Evolutionary conservation across 2,797 vertebrate genomes (phyloP), one percentile per base, ranked within the genome.

Genomic region (Tinamus major): DNA sequence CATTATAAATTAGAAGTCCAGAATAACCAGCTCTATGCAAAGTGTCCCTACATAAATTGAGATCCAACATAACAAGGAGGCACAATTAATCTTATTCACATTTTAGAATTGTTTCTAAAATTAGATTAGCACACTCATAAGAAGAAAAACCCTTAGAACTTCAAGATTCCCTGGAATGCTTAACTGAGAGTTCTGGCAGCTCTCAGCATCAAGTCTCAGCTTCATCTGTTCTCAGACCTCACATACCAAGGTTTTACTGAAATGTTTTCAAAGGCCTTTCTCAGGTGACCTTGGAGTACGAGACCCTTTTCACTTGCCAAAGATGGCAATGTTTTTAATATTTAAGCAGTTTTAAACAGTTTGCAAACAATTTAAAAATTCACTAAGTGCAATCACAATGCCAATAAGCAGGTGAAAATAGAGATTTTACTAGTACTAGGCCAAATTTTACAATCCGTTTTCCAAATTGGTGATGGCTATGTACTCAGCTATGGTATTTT

Each of bases 111-210:
- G 8, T 70, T 89, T 77, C 42, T 85, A 46, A 74, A 85, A 20
- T 5, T 48, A 87, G 18, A 79, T 67, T 21, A 86, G 10, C 15
- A 82, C 39, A 76, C 4, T 27, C 1, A 46, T 2, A 70, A 74
- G 58, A 78, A 59, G 3, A 41, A 90, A 75, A 72, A 17, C 0
- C 2, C 4, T n/a, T 13, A 51, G 23, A 64, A 48, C 3, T 67
- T 67, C 13, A 37, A 77, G 27, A 67, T 49, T 64, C 88, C 19
- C 53, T 59, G 63, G 33, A 20, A 76, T 37, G 15, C 33, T 67
- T 49, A 74, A 79, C 1, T 44, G 48, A 85, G 90, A 81, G 24
- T 86, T 92, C 29, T 78, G 58, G 81, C 75, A 89, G 35, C 3
- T 4, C 26, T 79, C 70, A 67, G 29, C 17, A 87, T 53, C 0